A percentile compares a stretch with the other conserved stretches of the same genome.
These are phyloP conservation scores for Epinephelus moara DNA, from an alignment of 2,113 vertebrate species.

Conservation along the genomic window DNA sequence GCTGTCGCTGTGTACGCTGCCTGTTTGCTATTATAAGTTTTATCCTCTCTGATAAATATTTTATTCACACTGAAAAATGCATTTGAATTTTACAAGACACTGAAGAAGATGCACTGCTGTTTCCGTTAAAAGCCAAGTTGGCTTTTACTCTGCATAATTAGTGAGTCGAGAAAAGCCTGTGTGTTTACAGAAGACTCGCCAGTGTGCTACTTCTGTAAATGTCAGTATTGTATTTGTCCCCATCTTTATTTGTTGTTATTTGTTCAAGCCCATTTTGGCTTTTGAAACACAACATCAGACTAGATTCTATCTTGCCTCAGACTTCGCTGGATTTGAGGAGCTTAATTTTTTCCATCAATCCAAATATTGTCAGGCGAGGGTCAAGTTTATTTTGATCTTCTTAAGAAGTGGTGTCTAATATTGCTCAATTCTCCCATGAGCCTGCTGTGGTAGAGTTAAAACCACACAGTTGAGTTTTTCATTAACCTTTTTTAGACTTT, in stretches of 20 bases:
- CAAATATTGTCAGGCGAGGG: not conserved
- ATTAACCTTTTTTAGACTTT: no score
- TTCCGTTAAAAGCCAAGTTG: slow-evolving; percentile 6
- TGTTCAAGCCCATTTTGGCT: not conserved
- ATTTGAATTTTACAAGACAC: not conserved
- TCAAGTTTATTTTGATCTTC: not conserved
- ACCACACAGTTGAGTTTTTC: no score
- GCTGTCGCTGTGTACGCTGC: not conserved
- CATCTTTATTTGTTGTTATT: slow-evolving; percentile 1
- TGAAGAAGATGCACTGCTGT: not conserved
- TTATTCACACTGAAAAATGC: not conserved
- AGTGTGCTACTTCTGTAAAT: slow-evolving; percentile 8
- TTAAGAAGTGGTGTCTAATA: not conserved
- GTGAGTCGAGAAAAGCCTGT: not conserved
- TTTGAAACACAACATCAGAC: not conserved
- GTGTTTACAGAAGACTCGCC: slow-evolving; percentile 3
- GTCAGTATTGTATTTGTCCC: not conserved
- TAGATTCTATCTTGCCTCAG: not conserved
- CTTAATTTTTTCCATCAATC: slow-evolving; percentile 6
- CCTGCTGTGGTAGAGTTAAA: not conserved
- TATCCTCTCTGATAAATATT: not conserved
- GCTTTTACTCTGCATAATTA: not conserved
- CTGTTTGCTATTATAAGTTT: not conserved
- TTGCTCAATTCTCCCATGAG: not conserved
- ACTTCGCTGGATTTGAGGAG: not conserved